Evolutionary conservation across 2,113 vertebrate species (phyloP).

Genomic region (Oophaga pumilio): DNA sequence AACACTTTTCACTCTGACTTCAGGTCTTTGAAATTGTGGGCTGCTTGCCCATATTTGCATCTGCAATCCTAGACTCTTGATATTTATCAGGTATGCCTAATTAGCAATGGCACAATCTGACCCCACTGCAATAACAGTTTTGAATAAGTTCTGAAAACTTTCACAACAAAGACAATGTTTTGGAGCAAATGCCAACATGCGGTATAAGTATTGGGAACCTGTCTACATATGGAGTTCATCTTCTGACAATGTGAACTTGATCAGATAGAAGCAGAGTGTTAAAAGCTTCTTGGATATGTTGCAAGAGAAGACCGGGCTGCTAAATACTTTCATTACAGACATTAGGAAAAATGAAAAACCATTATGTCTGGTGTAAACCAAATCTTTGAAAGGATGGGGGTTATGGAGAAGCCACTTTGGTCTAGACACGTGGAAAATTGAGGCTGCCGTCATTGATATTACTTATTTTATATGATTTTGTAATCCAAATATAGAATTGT

Average conservation of each 20-base stretch:
- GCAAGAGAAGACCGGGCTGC: conserved; percentile 60
- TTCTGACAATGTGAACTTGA: conserved; percentile 61
- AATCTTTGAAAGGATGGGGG: conserved; percentile 64
- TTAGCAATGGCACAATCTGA: conserved; percentile 1
- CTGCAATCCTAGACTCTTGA: neutral
- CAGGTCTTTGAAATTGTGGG: neutral
- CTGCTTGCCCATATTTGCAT: neutral
- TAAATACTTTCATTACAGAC: conserved; percentile 62
- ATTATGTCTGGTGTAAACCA: conserved; percentile 46
- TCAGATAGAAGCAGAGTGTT: conserved; percentile 65
- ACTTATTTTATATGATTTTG: conserved; percentile 8
- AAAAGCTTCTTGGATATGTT: conserved; percentile 58
- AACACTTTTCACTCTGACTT: neutral
- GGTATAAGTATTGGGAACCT: conserved; percentile 61
- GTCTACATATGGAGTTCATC: conserved; percentile 64
- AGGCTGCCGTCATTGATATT: conserved; percentile 2
- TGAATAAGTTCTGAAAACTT: neutral
- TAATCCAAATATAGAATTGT: conserved; percentile 25
- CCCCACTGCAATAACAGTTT: conserved; percentile 22
- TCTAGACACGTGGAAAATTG: conserved; percentile 16
- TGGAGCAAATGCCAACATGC: conserved; percentile 15
- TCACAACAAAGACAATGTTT: neutral
- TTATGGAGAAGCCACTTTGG: conserved; percentile 45
- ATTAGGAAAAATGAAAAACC: conserved; percentile 29
- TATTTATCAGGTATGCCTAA: conserved; percentile 31